Evolutionary conservation across 2,888 invertebrate genomes (phyloP).

Genomic region (Cheilosia urbana): DNA sequence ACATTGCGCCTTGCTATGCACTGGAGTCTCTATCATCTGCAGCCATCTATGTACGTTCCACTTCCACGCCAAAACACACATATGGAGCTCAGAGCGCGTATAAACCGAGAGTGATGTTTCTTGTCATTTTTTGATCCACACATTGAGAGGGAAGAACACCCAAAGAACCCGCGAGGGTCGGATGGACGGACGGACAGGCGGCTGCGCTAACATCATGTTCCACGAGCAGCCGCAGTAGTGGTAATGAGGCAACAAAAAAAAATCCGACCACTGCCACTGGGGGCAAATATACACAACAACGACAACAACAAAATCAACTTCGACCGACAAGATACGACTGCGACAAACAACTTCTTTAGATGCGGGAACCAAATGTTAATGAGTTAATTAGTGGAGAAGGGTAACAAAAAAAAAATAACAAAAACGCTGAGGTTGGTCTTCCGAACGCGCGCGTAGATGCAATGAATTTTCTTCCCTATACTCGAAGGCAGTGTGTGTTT

Average conservation of each 20-base stretch:
- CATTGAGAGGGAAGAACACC: constrained; percentile 53
- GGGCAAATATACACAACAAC: constrained; percentile 8
- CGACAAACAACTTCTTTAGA: constrained; percentile 75
- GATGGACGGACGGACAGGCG: constrained; percentile 22
- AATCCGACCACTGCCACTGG: constrained; percentile 23
- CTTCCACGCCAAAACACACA: constrained; percentile 29
- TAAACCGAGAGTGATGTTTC: constrained; percentile 56
- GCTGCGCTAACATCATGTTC: constrained; percentile 56
- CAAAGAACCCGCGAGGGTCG: constrained; percentile 46
- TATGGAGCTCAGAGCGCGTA: constrained; percentile 5
- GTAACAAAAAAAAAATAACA: constrained; percentile 50
- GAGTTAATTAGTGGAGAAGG: constrained; percentile 82
- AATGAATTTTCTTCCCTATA: constrained; percentile 27
- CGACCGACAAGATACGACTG: constrained; percentile 73
- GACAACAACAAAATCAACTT: constrained; percentile 66
- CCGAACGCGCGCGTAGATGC: constrained; percentile 68
- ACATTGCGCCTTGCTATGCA: constrained; percentile 1
- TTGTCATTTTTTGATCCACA: constrained; percentile 67
- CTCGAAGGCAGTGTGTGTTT: constrained; percentile 14
- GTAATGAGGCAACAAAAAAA: constrained; percentile 66
- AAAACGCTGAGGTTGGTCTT: constrained; percentile 80
- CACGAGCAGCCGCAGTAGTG: constrained; percentile 43
- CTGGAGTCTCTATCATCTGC: constrained; percentile 38
- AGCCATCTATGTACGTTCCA: constrained; percentile 19
- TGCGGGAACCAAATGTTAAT: constrained; percentile 81